Percentiles rank a stretch among this genome's conserved stretches.
phyloP scores from a whole-genome alignment of 2,888 invertebrate species.

The Oxytorus armatus region DNA sequence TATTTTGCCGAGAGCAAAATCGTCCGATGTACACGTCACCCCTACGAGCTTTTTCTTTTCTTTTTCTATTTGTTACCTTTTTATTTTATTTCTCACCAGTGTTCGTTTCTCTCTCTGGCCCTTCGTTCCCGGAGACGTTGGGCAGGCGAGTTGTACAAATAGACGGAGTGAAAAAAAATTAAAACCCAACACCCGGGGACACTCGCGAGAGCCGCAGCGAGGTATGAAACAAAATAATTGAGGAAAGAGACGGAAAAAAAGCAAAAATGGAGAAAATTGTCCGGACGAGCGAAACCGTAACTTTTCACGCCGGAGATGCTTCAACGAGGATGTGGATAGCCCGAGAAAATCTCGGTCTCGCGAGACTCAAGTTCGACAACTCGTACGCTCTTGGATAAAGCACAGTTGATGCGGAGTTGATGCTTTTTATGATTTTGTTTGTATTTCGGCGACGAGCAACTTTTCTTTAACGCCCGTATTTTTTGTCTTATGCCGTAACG shows the following conservation, averaged over 20 bases:
- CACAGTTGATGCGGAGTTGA: conserved; percentile 9
- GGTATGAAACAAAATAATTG: conserved; percentile 54
- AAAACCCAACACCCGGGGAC: conserved; percentile 22
- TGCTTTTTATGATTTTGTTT: conserved; percentile 1
- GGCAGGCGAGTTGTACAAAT: conserved; percentile 19
- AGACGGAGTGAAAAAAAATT: conserved; percentile 36
- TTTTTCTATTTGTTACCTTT: conserved; percentile 3
- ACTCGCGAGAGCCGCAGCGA: conserved; percentile 33
- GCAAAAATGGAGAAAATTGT: conserved; percentile 2
- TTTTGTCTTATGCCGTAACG: background rate
- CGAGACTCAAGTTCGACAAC: conserved; percentile 27
- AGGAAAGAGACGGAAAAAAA: background rate
- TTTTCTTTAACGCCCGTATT: conserved; percentile 14
- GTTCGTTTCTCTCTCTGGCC: conserved; percentile 26
- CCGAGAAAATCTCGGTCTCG: conserved; percentile 23
- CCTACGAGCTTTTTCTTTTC: conserved; percentile 24
- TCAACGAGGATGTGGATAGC: background rate
- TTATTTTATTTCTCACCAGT: conserved; percentile 10
- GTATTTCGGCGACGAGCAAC: background rate
- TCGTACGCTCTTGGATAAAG: background rate
- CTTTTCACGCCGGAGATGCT: conserved; percentile 21
- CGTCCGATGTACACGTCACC: conserved; percentile 36
- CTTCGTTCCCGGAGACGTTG: conserved; percentile 11
- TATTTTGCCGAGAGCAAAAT: conserved; percentile 45
- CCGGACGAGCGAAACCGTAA: conserved; percentile 12